Evolutionary conservation across 2,113 vertebrate species (phyloP).

Genomic region (Bostrychus sinensis): DNA sequence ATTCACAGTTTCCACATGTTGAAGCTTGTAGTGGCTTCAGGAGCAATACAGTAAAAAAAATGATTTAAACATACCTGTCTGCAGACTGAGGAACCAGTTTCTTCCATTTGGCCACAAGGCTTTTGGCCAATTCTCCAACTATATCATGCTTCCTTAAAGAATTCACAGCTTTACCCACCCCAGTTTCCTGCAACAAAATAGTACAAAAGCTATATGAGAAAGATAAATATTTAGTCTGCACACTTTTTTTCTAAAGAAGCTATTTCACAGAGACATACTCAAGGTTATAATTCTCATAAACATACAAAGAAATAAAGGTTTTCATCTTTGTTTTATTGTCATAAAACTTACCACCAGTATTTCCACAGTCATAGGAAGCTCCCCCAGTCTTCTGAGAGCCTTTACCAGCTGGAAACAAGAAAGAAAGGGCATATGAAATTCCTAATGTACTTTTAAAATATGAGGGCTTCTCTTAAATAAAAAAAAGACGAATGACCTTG

Average conservation of each 20-base stretch:
- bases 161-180: constrained; percentile 95
- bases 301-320: background rate
- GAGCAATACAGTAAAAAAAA: background rate
- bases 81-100: constrained; percentile 89
- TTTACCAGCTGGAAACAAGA: constrained; percentile 87
- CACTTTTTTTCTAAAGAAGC: background rate
- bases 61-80: constrained; percentile 80
- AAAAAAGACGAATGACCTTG: background rate
- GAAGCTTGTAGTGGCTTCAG: background rate
- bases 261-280: constrained; percentile 5
- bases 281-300: constrained; percentile 3
- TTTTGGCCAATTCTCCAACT: constrained; percentile 88
- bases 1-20: background rate
- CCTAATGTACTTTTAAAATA: no score
- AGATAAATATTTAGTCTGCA: background rate
- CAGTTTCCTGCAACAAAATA: constrained; percentile 87
- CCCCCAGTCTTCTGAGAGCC: constrained; percentile 90
- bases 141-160: constrained; percentile 92
- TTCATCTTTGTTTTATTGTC: background rate
- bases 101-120: constrained; percentile 95
- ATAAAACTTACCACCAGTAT: constrained; percentile 90
- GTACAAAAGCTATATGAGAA: background rate
- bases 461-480: no score
- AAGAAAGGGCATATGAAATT: background rate
- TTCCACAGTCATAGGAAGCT: constrained; percentile 94